Evolutionary conservation across 2,113 vertebrate species (phyloP).

Genomic region (Macaca mulatta): DNA sequence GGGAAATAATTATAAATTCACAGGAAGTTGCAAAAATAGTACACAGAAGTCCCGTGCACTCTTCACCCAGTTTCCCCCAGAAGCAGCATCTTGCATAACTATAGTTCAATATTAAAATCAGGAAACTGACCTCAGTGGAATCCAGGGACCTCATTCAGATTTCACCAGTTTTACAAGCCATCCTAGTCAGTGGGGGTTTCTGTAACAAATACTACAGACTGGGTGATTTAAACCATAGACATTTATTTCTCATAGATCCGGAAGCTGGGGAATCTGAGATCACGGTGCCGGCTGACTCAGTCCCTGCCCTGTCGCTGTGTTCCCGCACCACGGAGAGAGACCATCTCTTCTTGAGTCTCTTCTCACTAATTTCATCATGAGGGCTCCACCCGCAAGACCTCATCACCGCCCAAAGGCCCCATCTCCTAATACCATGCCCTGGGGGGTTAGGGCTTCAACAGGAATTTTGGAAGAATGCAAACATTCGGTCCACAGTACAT

Average conservation of each 20-base stretch:
- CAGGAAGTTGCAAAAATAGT: not conserved
- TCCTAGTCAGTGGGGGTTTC: rapidly evolving
- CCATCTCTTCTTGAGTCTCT: rapidly evolving
- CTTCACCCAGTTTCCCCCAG: not conserved
- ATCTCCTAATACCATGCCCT: not conserved
- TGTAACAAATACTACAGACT: rapidly evolving
- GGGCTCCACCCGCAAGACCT: not conserved
- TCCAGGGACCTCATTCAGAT: rapidly evolving
- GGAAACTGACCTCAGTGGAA: not conserved
- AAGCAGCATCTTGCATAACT: rapidly evolving
- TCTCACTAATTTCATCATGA: no score
- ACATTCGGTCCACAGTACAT: rapidly evolving
- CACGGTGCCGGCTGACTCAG: rapidly evolving
- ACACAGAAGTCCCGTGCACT: rapidly evolving
- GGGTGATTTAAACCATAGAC: rapidly evolving
- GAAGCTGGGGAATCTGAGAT: rapidly evolving
- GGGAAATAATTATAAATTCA: not conserved
- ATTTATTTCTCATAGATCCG: rapidly evolving
- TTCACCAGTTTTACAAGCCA: rapidly evolving
- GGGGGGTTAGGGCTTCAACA: not conserved
- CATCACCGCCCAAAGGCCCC: not conserved
- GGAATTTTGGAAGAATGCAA: no score
- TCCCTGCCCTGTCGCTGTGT: not conserved
- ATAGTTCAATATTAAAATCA: rapidly evolving
- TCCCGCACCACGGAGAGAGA: not conserved